Evolutionary conservation across 2,888 invertebrate genomes (phyloP).

Genomic region (Mythimna albipuncta): DNA sequence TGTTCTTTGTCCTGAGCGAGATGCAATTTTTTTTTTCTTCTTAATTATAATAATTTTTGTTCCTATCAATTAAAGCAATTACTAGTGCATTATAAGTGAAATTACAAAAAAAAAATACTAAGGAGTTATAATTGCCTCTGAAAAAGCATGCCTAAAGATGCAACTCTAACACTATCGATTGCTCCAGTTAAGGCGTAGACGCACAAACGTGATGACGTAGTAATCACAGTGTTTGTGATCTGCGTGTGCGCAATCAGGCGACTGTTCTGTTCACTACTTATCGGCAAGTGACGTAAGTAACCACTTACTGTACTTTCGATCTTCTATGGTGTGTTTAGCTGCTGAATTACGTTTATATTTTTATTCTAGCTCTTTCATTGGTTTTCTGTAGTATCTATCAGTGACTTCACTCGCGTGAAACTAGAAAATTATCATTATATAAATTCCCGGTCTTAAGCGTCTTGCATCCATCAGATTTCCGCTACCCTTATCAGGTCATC

Average conservation of each 20-base stretch:
- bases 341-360: neutral
- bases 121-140: neutral
- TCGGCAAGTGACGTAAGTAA: slow-evolving; percentile 64
- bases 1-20: too few species aligned
- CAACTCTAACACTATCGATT: slow-evolving; percentile 39
- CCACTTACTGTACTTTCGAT: slow-evolving; percentile 64
- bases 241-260: slow-evolving; percentile 59
- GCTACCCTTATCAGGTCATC: too few species aligned
- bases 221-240: slow-evolving; percentile 52
- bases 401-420: too few species aligned
- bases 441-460: too few species aligned
- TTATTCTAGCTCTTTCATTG: neutral
- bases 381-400: too few species aligned
- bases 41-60: too few species aligned
- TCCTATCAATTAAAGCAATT: too few species aligned
- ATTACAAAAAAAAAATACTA: too few species aligned
- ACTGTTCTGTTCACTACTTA: slow-evolving; percentile 64
- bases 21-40: too few species aligned
- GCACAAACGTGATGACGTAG: slow-evolving; percentile 47
- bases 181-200: slow-evolving; percentile 32
- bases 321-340: slow-evolving; percentile 37
- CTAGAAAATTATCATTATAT: too few species aligned
- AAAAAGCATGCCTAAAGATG: neutral
- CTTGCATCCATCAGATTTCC: too few species aligned
- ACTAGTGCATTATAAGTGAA: too few species aligned